These are phyloP conservation scores for Thripadectes ignobilis DNA, from an alignment of 2,797 vertebrate genomes.

Conservation along the genomic window DNA sequence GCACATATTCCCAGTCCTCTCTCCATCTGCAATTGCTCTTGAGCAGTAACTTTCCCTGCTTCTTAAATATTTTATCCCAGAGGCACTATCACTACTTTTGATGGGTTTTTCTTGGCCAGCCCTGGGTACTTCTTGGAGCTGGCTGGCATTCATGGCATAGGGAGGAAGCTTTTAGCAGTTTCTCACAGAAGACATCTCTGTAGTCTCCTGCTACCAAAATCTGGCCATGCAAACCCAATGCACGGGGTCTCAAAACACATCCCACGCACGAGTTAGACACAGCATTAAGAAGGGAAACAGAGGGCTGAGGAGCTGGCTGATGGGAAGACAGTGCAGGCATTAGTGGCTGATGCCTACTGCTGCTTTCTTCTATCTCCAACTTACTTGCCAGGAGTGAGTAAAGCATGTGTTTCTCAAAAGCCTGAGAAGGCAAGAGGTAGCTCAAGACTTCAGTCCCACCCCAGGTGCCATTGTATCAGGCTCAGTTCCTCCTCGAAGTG, in stretches of 20 bases:
- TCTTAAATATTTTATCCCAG: background rate
- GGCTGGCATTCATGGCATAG: background rate
- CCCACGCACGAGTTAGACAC: rapidly evolving
- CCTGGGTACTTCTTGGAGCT: background rate
- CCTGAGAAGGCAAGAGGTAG: background rate
- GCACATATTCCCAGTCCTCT: background rate
- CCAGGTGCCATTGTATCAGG: background rate
- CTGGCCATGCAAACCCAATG: background rate
- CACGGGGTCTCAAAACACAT: background rate
- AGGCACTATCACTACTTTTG: background rate
- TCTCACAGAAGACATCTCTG: background rate
- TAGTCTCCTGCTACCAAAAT: background rate
- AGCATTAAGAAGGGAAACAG: background rate
- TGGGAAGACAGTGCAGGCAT: background rate
- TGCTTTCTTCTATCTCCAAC: background rate
- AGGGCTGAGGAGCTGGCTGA: background rate
- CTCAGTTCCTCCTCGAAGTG: background rate
- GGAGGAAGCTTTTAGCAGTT: background rate
- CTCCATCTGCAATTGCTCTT: background rate
- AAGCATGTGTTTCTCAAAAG: background rate
- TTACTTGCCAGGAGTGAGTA: background rate
- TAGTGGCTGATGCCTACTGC: background rate
- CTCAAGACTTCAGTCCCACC: background rate
- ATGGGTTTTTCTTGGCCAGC: background rate
- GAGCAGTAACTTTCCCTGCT: background rate